Evolutionary conservation across 2,113 vertebrate species (phyloP), one percentile per base, ranked within the genome.

Genomic region (Centropus unirufus): DNA sequence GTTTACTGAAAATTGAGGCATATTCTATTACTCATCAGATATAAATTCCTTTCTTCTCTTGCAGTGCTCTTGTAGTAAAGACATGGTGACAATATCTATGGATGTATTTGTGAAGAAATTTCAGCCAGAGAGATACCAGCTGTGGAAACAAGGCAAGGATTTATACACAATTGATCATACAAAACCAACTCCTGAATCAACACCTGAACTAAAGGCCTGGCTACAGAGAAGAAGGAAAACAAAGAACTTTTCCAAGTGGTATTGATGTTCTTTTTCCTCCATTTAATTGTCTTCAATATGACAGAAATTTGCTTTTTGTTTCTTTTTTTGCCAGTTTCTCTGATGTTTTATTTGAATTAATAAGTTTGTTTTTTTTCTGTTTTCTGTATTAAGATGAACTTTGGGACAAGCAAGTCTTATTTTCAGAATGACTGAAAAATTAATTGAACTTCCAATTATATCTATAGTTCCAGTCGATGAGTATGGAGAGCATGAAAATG

Each of bases 31-130:
- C 2, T 26, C 76, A 27, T 64, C 36, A 22, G 13, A 70, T 93
- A 69, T 0, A 58, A 67, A 42, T 70, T 40, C 61, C 8, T 34
- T 8, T 70, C 47, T 81, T 97, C 39, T 95, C 20, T 96, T 89
- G 62, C 89, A 99, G 99, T 99, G 99, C 94, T 98, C 98, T 44
- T 99, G 99, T 95, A 99, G 99, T 93, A 99, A 97, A 84, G 99
- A 99, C 96, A 99, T 99, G 99, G 99, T 99, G 61, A 99, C 99
- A 94, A 99, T 99, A 97, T 99, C 99, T 63, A 99, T 99, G 99
- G 99, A 99, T 52, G 96, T 99, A 24, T 99, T 99, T 96, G 99
- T 99, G 83, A 99, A 97, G 93, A 99, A 98, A 79, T 99, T 99
- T 98, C 99, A 99, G 86, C 99, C 99, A n/a, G 98, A 99, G 52